Conservation (phyloP, 2,888 invertebrate genomes). For the Troilus luridus region DNA sequence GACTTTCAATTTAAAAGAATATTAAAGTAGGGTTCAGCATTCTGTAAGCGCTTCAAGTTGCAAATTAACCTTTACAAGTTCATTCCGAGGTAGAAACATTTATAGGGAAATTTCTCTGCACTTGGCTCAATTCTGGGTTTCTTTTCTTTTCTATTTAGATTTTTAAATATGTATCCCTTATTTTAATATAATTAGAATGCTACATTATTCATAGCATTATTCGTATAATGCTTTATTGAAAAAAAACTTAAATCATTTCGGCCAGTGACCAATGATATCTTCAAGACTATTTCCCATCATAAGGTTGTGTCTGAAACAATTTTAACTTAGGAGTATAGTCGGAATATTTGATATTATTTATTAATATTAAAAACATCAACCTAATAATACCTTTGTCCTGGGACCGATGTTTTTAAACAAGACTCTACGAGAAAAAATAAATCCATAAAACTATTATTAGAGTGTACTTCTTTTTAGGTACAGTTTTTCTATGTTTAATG, state of each 20-base stretch:
- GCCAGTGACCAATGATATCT: no score
- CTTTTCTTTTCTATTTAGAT: neutral
- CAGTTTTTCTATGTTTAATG: no score
- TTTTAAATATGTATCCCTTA: neutral
- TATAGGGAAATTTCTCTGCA: constrained; percentile 13
- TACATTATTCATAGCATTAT: neutral
- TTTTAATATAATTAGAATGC: neutral
- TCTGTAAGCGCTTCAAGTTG: neutral
- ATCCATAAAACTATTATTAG: no score
- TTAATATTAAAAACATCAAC: no score
- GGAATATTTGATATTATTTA: no score
- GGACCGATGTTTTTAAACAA: no score
- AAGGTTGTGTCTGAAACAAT: no score
- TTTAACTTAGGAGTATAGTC: no score
- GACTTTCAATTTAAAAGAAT: constrained; percentile 21
- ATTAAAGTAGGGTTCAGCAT: constrained; percentile 14
- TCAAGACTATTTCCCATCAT: no score
- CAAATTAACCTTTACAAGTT: constrained; percentile 47
- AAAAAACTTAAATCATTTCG: neutral
- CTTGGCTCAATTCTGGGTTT: neutral
- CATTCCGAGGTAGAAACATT: neutral
- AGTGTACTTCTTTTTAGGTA: no score
- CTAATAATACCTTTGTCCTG: no score
- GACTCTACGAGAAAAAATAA: no score
- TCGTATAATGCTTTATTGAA: neutral